Evolutionary conservation across 2,113 vertebrate genomes (phyloP), one percentile per base, ranked within the genome.

Genomic region (Varanus salvator): DNA sequence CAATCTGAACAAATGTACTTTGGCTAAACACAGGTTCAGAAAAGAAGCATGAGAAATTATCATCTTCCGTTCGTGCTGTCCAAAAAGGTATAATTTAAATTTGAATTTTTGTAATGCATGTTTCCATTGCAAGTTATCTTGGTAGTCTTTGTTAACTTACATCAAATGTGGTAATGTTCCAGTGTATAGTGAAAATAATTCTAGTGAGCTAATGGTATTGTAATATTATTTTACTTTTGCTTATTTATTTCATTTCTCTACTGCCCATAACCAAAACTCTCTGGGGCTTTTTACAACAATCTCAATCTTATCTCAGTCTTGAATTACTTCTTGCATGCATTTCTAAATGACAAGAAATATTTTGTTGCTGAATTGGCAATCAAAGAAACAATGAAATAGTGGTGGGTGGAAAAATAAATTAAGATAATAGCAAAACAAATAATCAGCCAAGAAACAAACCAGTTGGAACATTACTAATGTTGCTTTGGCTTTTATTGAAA

Each of bases 11-110:
- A 97, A 96, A 97, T 98, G 97, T 98, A 96, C 97, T 98, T 98
- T 98, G 97, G 97, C 97, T 98, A 98, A 98, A 98, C 96, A 92
- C 97, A 99, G 99, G 98, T 95, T 99, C 99, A 92, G 98, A 99
- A 97, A 99, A 99, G 98, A 99, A 99, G 97, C 98, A 98, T 92
- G 99, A 99, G 96, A 99, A 99, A 97, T 98, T 99, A 97, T 98
- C 99, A 54, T 99, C 99, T 76, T 99, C 99, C 19, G 99, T 99
- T 94, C 98, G 98, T 97, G 99, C 98, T 92, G 99, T 99, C 95
- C 98, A 98, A 95, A 99, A 99, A 98, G 99, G 98, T 97, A 98
- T 98, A 97, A 97, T 97, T 98, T 98, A 96, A 97, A 97, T 98
- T 97, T 97, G 97, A 97, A 97, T 97, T 97, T 83, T 97, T 97